These are phyloP conservation scores for Panagrolaimus sp. DNA, from an alignment of 1,140 invertebrate species.

Conservation along the genomic window DNA sequence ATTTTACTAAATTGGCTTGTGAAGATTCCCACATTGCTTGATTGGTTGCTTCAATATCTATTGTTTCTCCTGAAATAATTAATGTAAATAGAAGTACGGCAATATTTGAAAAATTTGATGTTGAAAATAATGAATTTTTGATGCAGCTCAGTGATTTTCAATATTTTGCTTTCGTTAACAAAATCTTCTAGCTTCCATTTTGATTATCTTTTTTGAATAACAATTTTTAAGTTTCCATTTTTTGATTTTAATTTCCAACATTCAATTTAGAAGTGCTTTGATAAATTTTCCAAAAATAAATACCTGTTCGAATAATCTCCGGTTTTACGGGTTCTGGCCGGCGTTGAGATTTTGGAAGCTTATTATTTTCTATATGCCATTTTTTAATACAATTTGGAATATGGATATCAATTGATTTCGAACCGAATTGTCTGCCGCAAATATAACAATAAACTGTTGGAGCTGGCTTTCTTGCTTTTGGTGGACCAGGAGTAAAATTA, in stretches of 20 bases:
- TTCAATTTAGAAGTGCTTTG: too few species aligned
- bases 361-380: constrained; percentile 68
- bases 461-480: constrained; percentile 41
- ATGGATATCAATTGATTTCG: constrained; percentile 69
- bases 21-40: constrained; percentile 65
- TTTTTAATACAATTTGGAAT: constrained; percentile 73
- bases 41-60: constrained; percentile 62
- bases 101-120: too few species aligned
- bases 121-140: too few species aligned
- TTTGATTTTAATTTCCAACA: too few species aligned
- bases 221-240: too few species aligned
- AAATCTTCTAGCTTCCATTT: too few species aligned
- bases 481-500: constrained; percentile 32
- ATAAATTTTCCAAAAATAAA: constrained; percentile 26
- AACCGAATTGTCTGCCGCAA: constrained; percentile 70
- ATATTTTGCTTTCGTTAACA: too few species aligned
- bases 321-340: constrained; percentile 66
- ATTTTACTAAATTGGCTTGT: constrained; percentile 65
- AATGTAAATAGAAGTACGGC: too few species aligned
- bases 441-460: constrained; percentile 69
- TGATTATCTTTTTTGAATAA: too few species aligned
- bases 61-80: constrained; percentile 50
- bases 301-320: constrained; percentile 63
- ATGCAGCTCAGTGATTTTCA: too few species aligned
- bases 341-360: constrained; percentile 64